phyloP scores from a whole-genome alignment of 30 jellyfish, hydroid and myxozoan species.

The Sanderia malayensis region DNA sequence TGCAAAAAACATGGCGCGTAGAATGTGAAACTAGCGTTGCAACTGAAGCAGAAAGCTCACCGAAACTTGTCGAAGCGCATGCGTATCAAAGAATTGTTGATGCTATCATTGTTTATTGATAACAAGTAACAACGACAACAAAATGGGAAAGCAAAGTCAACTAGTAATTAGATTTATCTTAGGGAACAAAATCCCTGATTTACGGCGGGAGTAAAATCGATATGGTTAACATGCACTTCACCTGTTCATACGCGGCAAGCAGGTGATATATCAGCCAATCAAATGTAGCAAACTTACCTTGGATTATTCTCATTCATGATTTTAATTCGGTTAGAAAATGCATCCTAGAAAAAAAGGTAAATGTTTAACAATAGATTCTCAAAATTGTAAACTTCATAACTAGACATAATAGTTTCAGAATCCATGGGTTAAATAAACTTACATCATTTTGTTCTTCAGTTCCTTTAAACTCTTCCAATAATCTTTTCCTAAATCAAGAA shows the following conservation, averaged over 20 bases:
- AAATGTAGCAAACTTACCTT: slow-evolving; percentile 5
- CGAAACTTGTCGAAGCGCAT: too few species aligned
- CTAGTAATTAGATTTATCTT: background rate
- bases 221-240: background rate
- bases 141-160: background rate
- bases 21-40: too few species aligned
- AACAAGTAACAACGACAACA: background rate
- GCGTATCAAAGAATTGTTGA: too few species aligned
- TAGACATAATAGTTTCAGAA: background rate
- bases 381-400: background rate
- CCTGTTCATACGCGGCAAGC: background rate
- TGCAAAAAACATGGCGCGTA: too few species aligned
- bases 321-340: slow-evolving; percentile 9
- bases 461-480: slow-evolving; percentile 33
- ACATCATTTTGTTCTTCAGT: slow-evolving; percentile 19
- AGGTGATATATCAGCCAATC: background rate
- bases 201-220: background rate
- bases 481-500: slow-evolving; percentile 32
- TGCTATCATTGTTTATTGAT: too few species aligned
- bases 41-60: too few species aligned
- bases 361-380: background rate
- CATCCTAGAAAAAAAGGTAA: slow-evolving; percentile 15
- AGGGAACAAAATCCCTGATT: background rate
- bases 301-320: slow-evolving; percentile 41
- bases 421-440: too few species aligned